A percentile compares a stretch with the other conserved stretches of the same genome.
Evolutionary conservation across 2,113 vertebrate species (phyloP).

Genomic region (Odontesthes bonariensis): DNA sequence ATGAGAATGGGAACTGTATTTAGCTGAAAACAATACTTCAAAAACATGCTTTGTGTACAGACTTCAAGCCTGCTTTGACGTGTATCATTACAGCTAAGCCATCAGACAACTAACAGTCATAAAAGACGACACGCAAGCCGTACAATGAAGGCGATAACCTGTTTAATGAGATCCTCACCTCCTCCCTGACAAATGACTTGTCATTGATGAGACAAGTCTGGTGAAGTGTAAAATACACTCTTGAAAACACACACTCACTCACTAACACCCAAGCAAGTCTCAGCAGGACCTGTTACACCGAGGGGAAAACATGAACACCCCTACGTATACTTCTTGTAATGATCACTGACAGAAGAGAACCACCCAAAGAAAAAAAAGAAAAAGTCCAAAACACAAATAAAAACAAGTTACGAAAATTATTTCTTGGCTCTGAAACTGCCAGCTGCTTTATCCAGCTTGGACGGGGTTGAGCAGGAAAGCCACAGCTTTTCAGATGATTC

Average conservation of each 20-base stretch:
- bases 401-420: too few species aligned
- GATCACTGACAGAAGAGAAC: constrained; percentile 41
- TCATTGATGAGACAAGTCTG: constrained; percentile 41
- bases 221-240: not conserved
- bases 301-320: constrained; percentile 28
- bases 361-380: not conserved
- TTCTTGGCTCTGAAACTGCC: too few species aligned
- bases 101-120: constrained; percentile 5
- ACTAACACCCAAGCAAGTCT: constrained; percentile 57
- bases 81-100: not conserved
- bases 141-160: constrained; percentile 4
- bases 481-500: not conserved
- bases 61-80: not conserved
- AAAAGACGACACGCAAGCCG: not conserved
- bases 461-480: too few species aligned
- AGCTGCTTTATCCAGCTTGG: too few species aligned
- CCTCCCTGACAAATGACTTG: constrained; percentile 23
- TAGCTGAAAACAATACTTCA: constrained; percentile 34
- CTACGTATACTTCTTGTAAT: constrained; percentile 21
- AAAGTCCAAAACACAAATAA: not conserved
- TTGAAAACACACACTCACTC: not conserved
- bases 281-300: constrained; percentile 51
- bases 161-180: not conserved
- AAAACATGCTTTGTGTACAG: constrained; percentile 27
- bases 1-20: constrained; percentile 24